Conservation (phyloP, 2,797 vertebrate genomes). For the Hozukius guyotensis region DNA sequence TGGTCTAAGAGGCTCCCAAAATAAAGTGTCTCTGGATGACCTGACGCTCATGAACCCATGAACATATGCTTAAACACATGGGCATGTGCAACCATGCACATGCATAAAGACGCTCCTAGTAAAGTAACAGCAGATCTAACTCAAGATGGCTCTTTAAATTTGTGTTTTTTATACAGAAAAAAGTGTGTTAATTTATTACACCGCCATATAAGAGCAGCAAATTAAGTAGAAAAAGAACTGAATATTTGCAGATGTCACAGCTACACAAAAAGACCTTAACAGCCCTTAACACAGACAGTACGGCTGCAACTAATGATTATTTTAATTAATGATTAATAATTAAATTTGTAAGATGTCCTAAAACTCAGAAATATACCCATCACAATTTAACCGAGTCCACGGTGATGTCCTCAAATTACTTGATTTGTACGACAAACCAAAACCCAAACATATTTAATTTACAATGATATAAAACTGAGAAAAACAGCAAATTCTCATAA, state of each 20-base stretch:
- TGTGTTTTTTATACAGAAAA: not conserved
- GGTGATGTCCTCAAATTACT: not conserved
- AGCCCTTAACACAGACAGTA: not conserved
- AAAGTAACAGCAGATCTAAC: constrained; percentile 4
- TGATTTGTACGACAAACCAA: not conserved
- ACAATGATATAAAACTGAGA: not conserved
- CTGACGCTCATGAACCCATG: constrained; percentile 47
- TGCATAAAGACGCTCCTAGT: constrained; percentile 9
- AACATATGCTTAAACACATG: constrained; percentile 50
- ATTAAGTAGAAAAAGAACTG: not conserved
- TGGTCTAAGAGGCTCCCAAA: constrained; percentile 71
- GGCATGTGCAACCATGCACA: constrained; percentile 33
- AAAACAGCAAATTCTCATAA: not conserved
- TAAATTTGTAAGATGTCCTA: not conserved
- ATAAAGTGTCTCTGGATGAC: constrained; percentile 69
- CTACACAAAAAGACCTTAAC: not conserved
- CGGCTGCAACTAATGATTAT: not conserved
- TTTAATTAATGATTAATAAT: not conserved
- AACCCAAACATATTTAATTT: not conserved
- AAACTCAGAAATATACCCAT: not conserved
- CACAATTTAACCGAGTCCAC: not conserved
- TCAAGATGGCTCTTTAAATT: constrained; percentile 1
- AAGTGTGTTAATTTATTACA: not conserved
- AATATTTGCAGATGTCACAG: not conserved
- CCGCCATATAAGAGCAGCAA: not conserved